phyloP scores from a whole-genome alignment of 2,113 vertebrate species.

The Ceyx margarethae region DNA sequence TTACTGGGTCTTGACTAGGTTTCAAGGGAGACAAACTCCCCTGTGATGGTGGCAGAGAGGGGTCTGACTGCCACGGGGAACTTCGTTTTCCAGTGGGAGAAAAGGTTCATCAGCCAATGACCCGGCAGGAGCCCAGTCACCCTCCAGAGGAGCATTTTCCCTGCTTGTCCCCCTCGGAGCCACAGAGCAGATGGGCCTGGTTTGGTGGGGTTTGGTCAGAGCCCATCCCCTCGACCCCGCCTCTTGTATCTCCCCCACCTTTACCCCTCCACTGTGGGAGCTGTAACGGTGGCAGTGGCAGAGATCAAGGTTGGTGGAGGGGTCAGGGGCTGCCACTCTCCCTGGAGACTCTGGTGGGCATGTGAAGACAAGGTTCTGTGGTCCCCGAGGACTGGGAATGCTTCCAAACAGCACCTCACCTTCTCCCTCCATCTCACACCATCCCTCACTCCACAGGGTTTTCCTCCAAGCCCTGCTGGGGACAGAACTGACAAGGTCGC shows the following conservation, averaged over 20 bases:
- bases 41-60: rapidly evolving
- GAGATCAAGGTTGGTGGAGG: background rate
- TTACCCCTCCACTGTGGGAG: background rate
- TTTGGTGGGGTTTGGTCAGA: background rate
- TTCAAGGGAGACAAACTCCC: background rate
- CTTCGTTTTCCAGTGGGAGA: background rate
- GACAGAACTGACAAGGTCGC: background rate
- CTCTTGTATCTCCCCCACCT: background rate
- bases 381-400: background rate
- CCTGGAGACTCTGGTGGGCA: background rate
- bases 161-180: background rate
- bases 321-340: background rate
- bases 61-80: background rate
- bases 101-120: background rate
- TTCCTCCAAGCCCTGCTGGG: background rate
- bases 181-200: rapidly evolving
- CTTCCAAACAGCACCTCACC: background rate
- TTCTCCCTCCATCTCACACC: background rate
- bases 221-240: background rate
- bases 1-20: background rate
- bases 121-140: background rate
- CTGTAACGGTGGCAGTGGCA: background rate
- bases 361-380: background rate
- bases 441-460: background rate
- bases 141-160: background rate